These are phyloP conservation scores for Hafferia zeledoni DNA, from an alignment of 2,797 vertebrate species.

Conservation along the genomic window DNA sequence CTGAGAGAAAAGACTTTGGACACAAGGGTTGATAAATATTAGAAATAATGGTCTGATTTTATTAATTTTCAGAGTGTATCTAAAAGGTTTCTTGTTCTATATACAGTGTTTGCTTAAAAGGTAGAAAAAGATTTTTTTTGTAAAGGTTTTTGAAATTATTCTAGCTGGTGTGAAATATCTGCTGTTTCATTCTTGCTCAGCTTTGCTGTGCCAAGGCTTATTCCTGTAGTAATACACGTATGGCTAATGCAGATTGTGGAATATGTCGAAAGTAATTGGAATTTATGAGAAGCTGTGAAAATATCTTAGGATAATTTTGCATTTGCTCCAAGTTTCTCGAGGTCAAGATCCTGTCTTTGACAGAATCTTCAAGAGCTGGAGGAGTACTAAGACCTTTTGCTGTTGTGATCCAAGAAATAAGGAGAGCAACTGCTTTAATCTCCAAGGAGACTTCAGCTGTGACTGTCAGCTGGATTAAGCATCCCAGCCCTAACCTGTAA, in stretches of 20 bases:
- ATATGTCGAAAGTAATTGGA: background rate
- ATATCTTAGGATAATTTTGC: background rate
- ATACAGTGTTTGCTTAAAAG: background rate
- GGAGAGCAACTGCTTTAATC: background rate
- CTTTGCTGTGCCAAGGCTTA: background rate
- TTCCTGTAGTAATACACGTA: background rate
- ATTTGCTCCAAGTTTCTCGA: background rate
- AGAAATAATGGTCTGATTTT: background rate
- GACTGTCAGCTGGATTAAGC: background rate
- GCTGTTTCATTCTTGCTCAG: background rate
- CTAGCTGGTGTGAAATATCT: background rate
- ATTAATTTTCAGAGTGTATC: background rate
- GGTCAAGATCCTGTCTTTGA: background rate
- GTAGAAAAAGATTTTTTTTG: background rate
- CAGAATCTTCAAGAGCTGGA: background rate
- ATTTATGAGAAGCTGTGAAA: background rate
- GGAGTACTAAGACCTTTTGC: background rate
- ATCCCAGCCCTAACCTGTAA: background rate
- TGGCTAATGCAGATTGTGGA: background rate
- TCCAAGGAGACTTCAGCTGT: background rate
- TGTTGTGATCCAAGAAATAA: background rate
- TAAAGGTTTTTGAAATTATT: background rate
- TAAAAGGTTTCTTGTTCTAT: background rate
- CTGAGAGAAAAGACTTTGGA: background rate
- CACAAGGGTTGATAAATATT: background rate